Percentiles rank a stretch among this genome's conserved stretches.
phyloP scores from a whole-genome alignment of 2,888 invertebrate species.

The Cistogaster globosa region DNA sequence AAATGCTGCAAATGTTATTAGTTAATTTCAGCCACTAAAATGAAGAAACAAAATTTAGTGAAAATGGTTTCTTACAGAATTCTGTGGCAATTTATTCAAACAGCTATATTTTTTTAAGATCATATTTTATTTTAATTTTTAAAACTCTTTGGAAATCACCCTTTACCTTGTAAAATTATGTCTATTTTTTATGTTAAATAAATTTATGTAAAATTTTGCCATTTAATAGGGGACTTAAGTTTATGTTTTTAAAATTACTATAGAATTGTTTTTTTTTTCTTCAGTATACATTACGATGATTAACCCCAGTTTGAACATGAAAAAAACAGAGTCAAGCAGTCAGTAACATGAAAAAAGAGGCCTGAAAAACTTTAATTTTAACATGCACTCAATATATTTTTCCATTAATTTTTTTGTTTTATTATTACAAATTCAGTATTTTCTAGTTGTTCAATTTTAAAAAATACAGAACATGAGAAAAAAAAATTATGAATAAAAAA shows the following conservation, averaged over 20 bases:
- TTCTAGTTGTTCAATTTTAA: conserved; percentile 18
- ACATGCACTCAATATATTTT: conserved; percentile 39
- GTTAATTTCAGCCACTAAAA: too few relatives aligned
- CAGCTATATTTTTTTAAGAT: too few relatives aligned
- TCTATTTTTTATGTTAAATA: conserved; percentile 60
- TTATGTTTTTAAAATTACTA: neutral
- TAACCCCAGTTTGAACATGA: conserved; percentile 46
- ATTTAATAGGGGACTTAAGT: conserved; percentile 44
- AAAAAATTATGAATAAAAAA: conserved; percentile 26
- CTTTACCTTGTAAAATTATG: conserved; percentile 27
- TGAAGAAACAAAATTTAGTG: too few relatives aligned
- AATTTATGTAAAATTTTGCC: conserved; percentile 60
- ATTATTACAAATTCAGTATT: neutral
- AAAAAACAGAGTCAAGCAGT: conserved; percentile 3
- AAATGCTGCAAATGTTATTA: too few relatives aligned
- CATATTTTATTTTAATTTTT: too few relatives aligned
- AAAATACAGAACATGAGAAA: conserved; percentile 26
- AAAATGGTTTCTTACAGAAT: too few relatives aligned
- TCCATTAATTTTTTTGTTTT: conserved; percentile 3
- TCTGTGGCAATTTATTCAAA: too few relatives aligned
- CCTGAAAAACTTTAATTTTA: conserved; percentile 39
- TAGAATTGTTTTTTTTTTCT: neutral
- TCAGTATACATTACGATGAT: conserved; percentile 43
- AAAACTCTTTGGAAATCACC: neutral
- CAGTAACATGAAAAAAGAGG: neutral